Base-by-base conservation (phyloP, 2,797 vertebrate genomes). In the Acomys russatus region DNA sequence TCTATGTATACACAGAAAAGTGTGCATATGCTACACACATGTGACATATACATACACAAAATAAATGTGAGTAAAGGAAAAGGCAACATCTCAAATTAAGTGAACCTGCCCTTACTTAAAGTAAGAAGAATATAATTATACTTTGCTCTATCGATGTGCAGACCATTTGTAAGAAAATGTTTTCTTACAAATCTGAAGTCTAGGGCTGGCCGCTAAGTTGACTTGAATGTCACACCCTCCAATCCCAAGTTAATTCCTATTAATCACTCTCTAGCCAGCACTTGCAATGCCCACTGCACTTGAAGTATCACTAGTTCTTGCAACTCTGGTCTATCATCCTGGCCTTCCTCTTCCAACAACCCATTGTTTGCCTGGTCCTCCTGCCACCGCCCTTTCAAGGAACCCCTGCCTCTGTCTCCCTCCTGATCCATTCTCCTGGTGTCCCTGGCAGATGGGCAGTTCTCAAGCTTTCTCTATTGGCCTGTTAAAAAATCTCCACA, bases 41-140 rank as follows among this genome's bases (percentile, higher is more conserved):
- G 22, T 38, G 38, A 73, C 85, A 20, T n/a, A 73, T 18, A 73
- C 28, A 61, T 70, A 61, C 54, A 88, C 51, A 59, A 35, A 74
- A 61, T 33, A 61, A 90, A 88, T 80, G 88, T 66, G 18, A 92
- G 20, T 64, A 94, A 76, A 83, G 33, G 30, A 88, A 95, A 96
- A 38, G 9, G 54, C 15, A 92, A 92, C 33, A 95, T 91, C 92
- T 82, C 73, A 88, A 93, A 88, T 14, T 82, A 90, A 92, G n/a
- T 88, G 70, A 96, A 95, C 59, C 25, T 92, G 64, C 25, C 82
- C 28, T 66, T 66, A 33, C 22, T 49, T 91, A 92, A 64, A 91
- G n/a, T 3, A 93, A 30, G 83, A 94, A 83, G 44, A 88, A 61
- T 22, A 30, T 22, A 78, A 95, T 25, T 85, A 22, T n/a, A 63